Evolutionary conservation across 2,888 invertebrate species (phyloP), one percentile per base, ranked within the genome.

Genomic region (Lithodes maja): DNA sequence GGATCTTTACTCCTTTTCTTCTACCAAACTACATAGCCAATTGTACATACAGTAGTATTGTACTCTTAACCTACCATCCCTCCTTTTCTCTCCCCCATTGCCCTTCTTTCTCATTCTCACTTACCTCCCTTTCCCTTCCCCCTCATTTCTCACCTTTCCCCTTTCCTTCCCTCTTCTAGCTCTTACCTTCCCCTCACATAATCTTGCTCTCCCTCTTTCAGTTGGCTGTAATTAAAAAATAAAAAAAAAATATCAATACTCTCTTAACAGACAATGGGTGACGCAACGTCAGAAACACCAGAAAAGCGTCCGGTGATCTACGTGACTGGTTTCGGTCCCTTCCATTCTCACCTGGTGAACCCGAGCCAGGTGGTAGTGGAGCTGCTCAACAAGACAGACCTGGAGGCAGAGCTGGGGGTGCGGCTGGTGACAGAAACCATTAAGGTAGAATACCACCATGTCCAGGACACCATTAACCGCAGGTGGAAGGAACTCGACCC

Each of bases 361-460:
- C 96, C 97, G 0, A 97, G 97, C 93, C 97, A 97, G 97, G 96
- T 96, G 93, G 96, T 96, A 2, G 97, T 97, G 49, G 95, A 96
- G 93, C 93, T 95, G 86, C 94, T 96, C 92, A 93, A 92, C 15
- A 94, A 95, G 82, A 93, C 94, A 71, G 93, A 94, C 91, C 93
- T 95, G n/a, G 95, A 95, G 92, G 93, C 94, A 90, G 94, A 94
- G 92, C 94, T 95, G 80, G 93, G 84, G 15, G 90, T 81, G n/a
- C 80, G 95, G 91, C 93, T 96, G 74, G 94, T 96, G 3, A 94
- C 94, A 86, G 93, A 95, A 92, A 95, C 96, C 94, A 94, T 97
- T 90, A 96, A 96, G 0, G 97, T 97, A n/a, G 95, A 95, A 2
- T 98, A 98, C 93, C 94, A 95, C 52, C 94, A 95, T 92, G 96